phyloP scores from a whole-genome alignment of 2,113 vertebrate species.

The Epinephelus cyanopodus region DNA sequence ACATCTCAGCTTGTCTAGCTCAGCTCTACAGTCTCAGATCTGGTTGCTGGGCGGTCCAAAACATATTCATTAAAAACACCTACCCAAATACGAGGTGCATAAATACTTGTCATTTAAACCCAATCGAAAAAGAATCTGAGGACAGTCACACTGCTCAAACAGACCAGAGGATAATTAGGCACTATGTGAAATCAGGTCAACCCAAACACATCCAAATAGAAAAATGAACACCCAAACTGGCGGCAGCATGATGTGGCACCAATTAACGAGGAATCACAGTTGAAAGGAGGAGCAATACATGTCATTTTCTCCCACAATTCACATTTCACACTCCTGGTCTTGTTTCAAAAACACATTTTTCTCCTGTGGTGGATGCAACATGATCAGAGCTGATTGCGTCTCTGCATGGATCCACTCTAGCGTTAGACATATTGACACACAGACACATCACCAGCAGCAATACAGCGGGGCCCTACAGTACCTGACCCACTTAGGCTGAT shows the following conservation, averaged over 20 bases:
- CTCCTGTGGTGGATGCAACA: not conserved
- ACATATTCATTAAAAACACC: not conserved
- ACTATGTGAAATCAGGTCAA: not conserved
- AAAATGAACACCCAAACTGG: not conserved
- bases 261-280: conserved; percentile 25
- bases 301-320: not conserved
- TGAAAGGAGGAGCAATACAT: not conserved
- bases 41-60: not conserved
- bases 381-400: not conserved
- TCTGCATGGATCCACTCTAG: not conserved
- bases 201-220: conserved; percentile 5
- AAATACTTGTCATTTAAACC: not conserved
- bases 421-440: not conserved
- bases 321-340: not conserved
- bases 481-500: not conserved
- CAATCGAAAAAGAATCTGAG: not conserved
- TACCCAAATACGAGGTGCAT: not conserved
- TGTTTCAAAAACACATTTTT: not conserved
- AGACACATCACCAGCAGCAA: not conserved
- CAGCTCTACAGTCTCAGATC: not conserved
- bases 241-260: conserved; percentile 14
- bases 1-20: not conserved
- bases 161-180: conserved; percentile 12
- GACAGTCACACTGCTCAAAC: conserved; percentile 2
- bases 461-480: too few species aligned